Evolutionary conservation across 1,140 invertebrate genomes (phyloP), one percentile per base, ranked within the genome.

Genomic region (Trichonephila clavipes): DNA sequence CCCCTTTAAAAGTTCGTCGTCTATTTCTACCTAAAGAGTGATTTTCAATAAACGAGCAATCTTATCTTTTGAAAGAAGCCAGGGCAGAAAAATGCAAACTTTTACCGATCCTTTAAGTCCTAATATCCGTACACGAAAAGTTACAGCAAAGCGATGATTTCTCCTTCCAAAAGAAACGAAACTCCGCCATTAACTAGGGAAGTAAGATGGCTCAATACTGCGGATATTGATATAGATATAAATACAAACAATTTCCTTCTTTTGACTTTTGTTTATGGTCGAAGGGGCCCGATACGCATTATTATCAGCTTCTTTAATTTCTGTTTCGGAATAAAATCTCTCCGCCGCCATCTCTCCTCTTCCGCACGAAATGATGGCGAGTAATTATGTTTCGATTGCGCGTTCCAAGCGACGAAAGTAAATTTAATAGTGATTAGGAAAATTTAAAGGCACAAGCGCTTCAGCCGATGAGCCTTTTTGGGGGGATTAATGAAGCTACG

Each of bases 371-470:
- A 69, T 77, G 61, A 87, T 77, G 83, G 91, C 61, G 44, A 92
- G 91, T 87, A 86, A 92, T 92, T 92, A 92, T 86, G 91, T 92
- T 92, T 87, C 91, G 91, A 92, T 92, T 92, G 83, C 58, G 44
- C 34, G 28, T 72, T 21, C 69, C 14, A 90, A 81, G 72, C 91
- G 83, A 77, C 82, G 91, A 92, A 86, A 92, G 91, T 92, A 87
- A 92, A 92, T 92, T 92, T 92, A 87, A 92, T 87, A 92, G 91
- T 87, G 91, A 92, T 92, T 92, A 92, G 83, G 62, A 72, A 92
- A 86, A 92, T 72, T 92, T 87, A 59, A 69, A 77, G 66, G 44
- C 40, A 34, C 62, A 66, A 88, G 58, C 77, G 51, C 28, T 34
- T 40, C 44, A 40, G 72, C 19, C 21, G 88, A 89, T 90, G 58